Conservation (phyloP, 2,113 vertebrate genomes). For the Falco punctatus region DNA sequence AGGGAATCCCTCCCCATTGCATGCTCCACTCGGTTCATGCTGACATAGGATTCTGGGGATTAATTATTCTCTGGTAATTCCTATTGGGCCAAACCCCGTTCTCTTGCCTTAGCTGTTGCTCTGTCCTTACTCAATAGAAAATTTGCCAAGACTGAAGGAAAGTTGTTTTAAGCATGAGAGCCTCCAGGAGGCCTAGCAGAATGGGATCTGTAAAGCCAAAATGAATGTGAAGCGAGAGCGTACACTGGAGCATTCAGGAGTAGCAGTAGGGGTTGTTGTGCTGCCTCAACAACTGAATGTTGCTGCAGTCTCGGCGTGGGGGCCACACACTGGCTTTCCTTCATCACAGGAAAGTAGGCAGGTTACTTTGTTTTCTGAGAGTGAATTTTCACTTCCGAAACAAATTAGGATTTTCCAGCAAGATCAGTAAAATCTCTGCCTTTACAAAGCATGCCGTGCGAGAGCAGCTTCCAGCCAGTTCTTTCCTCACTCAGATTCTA, state of each 20-base stretch:
- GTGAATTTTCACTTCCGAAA: not conserved
- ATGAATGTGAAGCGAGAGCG: not conserved
- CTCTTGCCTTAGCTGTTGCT: not conserved
- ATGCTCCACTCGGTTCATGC: not conserved
- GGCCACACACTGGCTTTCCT: not conserved
- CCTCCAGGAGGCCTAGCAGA: not conserved
- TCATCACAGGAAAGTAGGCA: not conserved
- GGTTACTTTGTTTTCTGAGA: not conserved
- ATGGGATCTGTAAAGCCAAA: not conserved
- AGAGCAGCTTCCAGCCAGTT: not conserved
- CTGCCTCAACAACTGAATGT: not conserved
- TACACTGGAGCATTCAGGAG: rapidly evolving
- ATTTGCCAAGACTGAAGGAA: not conserved
- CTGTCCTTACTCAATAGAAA: not conserved
- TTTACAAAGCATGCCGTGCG: not conserved
- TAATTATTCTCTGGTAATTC: not conserved
- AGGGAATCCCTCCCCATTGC: not conserved
- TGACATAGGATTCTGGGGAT: not conserved
- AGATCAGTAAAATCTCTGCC: not conserved
- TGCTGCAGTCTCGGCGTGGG: not conserved
- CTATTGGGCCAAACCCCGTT: not conserved
- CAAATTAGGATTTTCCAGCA: not conserved
- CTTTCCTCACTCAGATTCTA: not conserved
- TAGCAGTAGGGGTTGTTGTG: not conserved
- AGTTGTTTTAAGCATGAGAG: not conserved